Percentiles rank a stretch among this genome's conserved stretches.
Evolutionary conservation across 2,797 vertebrate genomes (phyloP).

Genomic region (Dendrocincla fuliginosa): DNA sequence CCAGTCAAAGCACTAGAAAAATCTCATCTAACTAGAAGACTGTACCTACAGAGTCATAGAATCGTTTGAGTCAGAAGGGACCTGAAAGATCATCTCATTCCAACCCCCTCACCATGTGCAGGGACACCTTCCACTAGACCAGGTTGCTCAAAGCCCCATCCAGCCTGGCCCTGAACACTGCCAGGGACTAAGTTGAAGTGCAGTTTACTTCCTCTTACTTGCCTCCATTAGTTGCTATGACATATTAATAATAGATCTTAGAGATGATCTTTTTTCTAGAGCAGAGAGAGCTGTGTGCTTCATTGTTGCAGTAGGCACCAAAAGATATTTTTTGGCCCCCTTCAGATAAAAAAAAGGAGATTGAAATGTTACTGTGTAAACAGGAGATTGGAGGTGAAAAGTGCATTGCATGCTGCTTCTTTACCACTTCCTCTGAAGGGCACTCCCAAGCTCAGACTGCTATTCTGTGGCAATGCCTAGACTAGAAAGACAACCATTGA

Average conservation of each 20-base stretch:
- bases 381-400: slow-evolving; percentile 26
- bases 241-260: background rate
- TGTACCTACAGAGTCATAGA: background rate
- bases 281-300: background rate
- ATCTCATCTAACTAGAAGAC: background rate
- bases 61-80: background rate
- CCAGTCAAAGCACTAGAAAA: background rate
- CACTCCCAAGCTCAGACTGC: background rate
- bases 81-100: background rate
- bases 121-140: background rate
- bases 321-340: background rate
- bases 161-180: background rate
- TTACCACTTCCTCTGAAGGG: background rate
- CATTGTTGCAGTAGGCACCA: background rate
- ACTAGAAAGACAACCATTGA: background rate
- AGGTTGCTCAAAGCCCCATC: background rate
- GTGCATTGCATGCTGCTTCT: background rate
- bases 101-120: accelerated
- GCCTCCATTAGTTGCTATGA: background rate
- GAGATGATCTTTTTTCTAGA: background rate
- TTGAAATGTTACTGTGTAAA: background rate
- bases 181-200: background rate
- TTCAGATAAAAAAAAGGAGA: background rate
- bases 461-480: background rate
- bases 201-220: background rate